Percentiles rank a stretch among this genome's conserved stretches.
Conservation (phyloP, 2,888 invertebrate genomes). For the Nowickia ferox region DNA sequence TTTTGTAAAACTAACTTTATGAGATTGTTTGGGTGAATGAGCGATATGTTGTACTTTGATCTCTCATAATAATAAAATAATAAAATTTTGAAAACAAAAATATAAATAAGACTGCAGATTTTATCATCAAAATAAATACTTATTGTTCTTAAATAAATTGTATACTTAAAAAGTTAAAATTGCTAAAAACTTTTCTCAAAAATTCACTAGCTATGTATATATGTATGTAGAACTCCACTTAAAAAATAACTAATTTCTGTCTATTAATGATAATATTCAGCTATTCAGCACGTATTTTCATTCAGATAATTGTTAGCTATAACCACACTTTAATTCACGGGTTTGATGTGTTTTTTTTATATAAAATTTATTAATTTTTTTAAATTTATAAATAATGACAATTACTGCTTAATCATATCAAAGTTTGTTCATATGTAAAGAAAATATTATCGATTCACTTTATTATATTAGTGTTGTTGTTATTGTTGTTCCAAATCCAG, state of each 20-base stretch:
- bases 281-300: not conserved
- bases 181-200: not conserved
- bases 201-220: not conserved
- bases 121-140: not conserved
- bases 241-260: not conserved
- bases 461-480: not conserved
- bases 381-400: no score
- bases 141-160: no score
- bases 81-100: not conserved
- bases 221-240: conserved; percentile 12
- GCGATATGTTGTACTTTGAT: not conserved
- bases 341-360: not conserved
- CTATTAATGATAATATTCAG: not conserved
- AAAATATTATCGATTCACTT: conserved; percentile 5
- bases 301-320: not conserved
- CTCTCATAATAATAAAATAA: not conserved
- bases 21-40: no score
- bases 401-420: not conserved
- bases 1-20: no score
- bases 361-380: not conserved
- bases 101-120: not conserved
- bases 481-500: conserved; percentile 3
- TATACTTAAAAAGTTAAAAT: no score
- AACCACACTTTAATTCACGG: not conserved
- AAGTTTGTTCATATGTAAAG: not conserved